Conservation (phyloP, 2,797 vertebrate genomes). For the Sphenodon punctatus region DNA sequence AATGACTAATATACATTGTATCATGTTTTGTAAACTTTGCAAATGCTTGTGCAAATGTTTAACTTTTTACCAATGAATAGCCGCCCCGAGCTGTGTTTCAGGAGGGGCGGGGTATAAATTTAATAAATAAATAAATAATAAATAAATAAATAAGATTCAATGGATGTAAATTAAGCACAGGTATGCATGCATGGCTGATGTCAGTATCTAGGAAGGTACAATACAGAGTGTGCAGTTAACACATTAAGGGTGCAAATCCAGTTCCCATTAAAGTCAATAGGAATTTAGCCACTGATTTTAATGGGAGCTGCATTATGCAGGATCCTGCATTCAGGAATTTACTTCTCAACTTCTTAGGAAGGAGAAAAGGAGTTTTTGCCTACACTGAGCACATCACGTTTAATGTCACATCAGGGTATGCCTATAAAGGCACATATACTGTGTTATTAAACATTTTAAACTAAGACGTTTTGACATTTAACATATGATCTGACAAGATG, state of each 20-base stretch:
- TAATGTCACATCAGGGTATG: background rate
- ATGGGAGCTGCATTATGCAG: too few species aligned
- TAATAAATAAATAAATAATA: too few species aligned
- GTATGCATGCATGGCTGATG: background rate
- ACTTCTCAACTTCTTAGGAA: background rate
- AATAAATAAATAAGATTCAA: too few species aligned
- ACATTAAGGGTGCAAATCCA: background rate
- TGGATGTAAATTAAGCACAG: background rate
- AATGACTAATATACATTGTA: background rate
- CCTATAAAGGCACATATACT: too few species aligned
- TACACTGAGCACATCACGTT: background rate
- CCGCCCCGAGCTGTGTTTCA: too few species aligned
- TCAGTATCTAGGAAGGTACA: background rate
- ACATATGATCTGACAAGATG: too few species aligned
- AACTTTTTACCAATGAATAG: background rate
- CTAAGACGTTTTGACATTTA: too few species aligned
- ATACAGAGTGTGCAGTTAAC: background rate
- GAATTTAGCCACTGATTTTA: too few species aligned
- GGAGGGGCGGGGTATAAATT: too few species aligned
- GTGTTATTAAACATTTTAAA: too few species aligned
- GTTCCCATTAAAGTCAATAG: too few species aligned
- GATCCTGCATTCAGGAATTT: background rate
- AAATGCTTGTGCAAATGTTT: too few species aligned
- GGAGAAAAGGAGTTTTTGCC: background rate
- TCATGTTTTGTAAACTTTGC: background rate